Percentiles rank a stretch among this genome's conserved stretches.
These are phyloP conservation scores for Sesia bembeciformis DNA, from an alignment of 2,888 invertebrate species.

Conservation along the genomic window DNA sequence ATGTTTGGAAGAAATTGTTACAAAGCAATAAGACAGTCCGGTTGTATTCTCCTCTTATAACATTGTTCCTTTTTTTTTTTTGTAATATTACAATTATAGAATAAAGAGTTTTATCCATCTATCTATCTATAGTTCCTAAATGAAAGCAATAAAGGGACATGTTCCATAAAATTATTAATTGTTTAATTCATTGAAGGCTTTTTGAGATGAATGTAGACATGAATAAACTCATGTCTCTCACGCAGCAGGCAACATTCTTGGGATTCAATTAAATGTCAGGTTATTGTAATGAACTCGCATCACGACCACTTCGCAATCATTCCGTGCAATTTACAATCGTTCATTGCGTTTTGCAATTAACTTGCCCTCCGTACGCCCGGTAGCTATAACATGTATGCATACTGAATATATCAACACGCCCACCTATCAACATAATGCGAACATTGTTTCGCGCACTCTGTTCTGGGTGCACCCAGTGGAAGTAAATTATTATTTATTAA, in stretches of 20 bases:
- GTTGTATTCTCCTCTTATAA: too few relatives aligned
- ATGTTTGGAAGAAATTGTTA: too few relatives aligned
- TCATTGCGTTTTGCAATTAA: conserved; percentile 59
- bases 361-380: conserved; percentile 28
- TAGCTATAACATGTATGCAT: background rate
- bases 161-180: too few relatives aligned
- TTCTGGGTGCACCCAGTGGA: background rate
- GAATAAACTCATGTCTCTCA: conserved; percentile 3
- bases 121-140: too few relatives aligned
- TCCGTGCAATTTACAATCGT: conserved; percentile 59
- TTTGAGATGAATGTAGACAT: background rate
- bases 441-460: background rate
- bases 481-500: background rate
- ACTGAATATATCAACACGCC: background rate
- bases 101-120: too few relatives aligned
- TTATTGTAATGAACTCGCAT: conserved; percentile 63
- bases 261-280: conserved; percentile 57
- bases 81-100: too few relatives aligned
- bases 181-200: background rate
- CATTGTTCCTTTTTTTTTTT: too few relatives aligned
- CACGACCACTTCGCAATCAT: conserved; percentile 44
- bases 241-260: conserved; percentile 5
- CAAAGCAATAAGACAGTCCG: too few relatives aligned
- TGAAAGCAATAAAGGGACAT: too few relatives aligned
- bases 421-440: background rate